Evolutionary conservation across 1,140 invertebrate species (phyloP).

Genomic region (Sesamia nonagrioides): DNA sequence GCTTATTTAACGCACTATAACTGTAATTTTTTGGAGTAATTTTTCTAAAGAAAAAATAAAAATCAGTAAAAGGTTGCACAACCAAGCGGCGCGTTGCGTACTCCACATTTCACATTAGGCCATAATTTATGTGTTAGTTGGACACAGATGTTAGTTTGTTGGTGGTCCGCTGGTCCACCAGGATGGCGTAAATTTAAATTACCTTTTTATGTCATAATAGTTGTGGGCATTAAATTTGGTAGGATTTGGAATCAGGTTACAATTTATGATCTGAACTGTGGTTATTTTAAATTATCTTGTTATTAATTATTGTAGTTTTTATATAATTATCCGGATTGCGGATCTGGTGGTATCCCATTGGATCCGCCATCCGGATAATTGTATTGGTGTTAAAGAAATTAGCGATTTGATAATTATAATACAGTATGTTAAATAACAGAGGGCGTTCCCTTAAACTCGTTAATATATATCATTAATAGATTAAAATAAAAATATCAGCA

Average conservation of each 20-base stretch:
- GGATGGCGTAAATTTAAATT: slow-evolving; percentile 44
- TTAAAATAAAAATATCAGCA: too few species aligned
- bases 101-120: not conserved
- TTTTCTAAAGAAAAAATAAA: too few species aligned
- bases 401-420: too few species aligned
- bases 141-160: slow-evolving; percentile 18
- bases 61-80: not conserved
- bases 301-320: not conserved
- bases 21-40: too few species aligned
- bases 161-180: slow-evolving; percentile 5
- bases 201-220: slow-evolving; percentile 35
- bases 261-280: not conserved
- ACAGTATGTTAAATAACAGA: too few species aligned
- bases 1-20: too few species aligned
- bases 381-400: too few species aligned
- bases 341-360: too few species aligned
- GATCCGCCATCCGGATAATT: too few species aligned
- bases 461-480: too few species aligned
- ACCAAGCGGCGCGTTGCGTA: not conserved
- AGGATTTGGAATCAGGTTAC: not conserved
- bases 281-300: not conserved
- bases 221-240: not conserved
- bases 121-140: slow-evolving; percentile 9
- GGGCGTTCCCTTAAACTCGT: too few species aligned
- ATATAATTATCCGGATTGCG: too few species aligned